These are phyloP conservation scores for Drosophila micromelanica DNA, from an alignment of 1,140 invertebrate species.

Conservation along the genomic window DNA sequence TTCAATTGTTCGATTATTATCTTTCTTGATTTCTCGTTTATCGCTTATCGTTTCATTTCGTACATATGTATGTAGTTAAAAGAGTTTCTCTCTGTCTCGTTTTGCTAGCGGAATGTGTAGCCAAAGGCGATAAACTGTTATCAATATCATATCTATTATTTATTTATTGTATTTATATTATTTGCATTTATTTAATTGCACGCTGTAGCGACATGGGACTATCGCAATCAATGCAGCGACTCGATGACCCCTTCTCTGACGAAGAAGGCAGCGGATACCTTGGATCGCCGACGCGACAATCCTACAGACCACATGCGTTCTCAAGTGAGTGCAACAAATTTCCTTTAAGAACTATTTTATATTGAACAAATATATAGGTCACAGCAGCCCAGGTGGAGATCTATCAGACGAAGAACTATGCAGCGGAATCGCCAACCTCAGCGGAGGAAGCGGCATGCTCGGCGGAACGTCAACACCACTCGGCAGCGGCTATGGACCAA, in stretches of 20 bases:
- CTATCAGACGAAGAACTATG: conserved; percentile 88
- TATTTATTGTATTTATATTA: conserved; percentile 20
- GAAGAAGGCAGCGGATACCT: conserved; percentile 84
- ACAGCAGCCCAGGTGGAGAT: conserved; percentile 86
- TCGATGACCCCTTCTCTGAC: conserved; percentile 85
- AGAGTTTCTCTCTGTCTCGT: conserved; percentile 23
- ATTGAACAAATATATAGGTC: conserved; percentile 53
- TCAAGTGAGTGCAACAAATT: conserved; percentile 66
- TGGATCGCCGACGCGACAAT: conserved; percentile 84
- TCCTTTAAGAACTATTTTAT: neutral
- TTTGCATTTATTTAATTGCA: conserved; percentile 48
- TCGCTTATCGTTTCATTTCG: conserved; percentile 56
- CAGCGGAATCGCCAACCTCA: conserved; percentile 85
- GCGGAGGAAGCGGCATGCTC: conserved; percentile 74
- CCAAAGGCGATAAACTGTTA: conserved; percentile 50
- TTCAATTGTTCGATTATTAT: conserved; percentile 57
- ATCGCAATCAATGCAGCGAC: conserved; percentile 84
- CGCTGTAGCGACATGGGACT: conserved; percentile 81
- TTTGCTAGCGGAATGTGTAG: conserved; percentile 64
- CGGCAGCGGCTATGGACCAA: conserved; percentile 83
- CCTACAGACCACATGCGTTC: conserved; percentile 84
- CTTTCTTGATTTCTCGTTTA: conserved; percentile 41
- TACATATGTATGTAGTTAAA: conserved; percentile 31
- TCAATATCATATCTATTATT: conserved; percentile 39
- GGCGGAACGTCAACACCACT: conserved; percentile 83